phyloP scores from a whole-genome alignment of 2,888 invertebrate genomes.

The Diogma glabrata region DNA sequence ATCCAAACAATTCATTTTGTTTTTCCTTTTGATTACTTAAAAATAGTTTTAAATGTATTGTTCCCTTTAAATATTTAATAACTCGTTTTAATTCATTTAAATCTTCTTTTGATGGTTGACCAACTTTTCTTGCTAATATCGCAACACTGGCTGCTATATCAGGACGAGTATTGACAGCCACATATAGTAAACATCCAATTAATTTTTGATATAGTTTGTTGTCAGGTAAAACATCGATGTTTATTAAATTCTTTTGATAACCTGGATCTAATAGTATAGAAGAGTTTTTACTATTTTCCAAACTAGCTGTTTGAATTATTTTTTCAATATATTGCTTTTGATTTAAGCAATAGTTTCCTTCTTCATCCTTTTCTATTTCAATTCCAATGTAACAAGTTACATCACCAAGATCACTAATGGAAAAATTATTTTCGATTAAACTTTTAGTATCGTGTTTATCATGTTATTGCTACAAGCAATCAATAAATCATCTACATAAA shows the following conservation, averaged over 20 bases:
- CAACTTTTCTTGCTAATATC: neutral
- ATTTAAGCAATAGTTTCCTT: neutral
- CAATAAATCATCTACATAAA: neutral
- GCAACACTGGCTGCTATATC: neutral
- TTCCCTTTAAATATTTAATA: neutral
- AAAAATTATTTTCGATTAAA: neutral
- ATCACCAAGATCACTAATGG: neutral
- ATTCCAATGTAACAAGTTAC: neutral
- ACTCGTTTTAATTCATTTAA: neutral
- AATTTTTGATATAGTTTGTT: neutral
- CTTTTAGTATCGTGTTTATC: neutral
- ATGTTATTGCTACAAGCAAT: neutral
- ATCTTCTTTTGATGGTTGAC: neutral
- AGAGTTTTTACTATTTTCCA: too few relatives aligned
- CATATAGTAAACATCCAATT: neutral
- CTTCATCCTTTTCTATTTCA: neutral
- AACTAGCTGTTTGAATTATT: neutral
- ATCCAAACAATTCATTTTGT: conserved; percentile 15
- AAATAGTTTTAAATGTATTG: too few relatives aligned
- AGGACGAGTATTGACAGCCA: neutral
- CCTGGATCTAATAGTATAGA: neutral
- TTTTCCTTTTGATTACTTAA: neutral
- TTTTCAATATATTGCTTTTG: neutral
- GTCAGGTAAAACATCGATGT: neutral
- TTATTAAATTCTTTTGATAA: neutral